Conservation (phyloP, 2,113 vertebrate species). For the Tursiops truncatus region DNA sequence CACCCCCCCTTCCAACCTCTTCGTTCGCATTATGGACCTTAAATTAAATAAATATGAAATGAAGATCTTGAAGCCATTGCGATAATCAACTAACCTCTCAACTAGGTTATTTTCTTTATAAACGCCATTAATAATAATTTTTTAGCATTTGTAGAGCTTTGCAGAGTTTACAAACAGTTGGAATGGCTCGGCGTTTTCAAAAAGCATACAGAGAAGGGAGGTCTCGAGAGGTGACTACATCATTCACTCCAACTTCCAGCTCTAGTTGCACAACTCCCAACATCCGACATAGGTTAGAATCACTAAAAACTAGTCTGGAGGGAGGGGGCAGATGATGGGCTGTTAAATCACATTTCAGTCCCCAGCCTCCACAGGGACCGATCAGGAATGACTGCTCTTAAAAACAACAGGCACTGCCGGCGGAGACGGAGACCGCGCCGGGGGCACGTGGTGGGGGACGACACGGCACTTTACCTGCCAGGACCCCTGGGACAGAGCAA, state of each 20-base stretch:
- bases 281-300: not conserved
- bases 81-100: not conserved
- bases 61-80: not conserved
- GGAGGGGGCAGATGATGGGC: not conserved
- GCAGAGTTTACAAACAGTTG: not conserved
- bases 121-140: not conserved
- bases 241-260: not conserved
- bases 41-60: constrained; percentile 35
- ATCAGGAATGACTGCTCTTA: not conserved
- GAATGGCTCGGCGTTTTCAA: not conserved
- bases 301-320: not conserved
- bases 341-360: not conserved
- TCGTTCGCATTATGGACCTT: not conserved
- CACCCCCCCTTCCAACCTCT: not conserved
- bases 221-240: not conserved
- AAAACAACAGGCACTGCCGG: not conserved
- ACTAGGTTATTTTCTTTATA: not conserved
- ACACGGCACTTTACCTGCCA: not conserved
- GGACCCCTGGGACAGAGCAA: not conserved
- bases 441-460: not conserved
- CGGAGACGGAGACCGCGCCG: not conserved
- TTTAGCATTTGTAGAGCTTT: not conserved
- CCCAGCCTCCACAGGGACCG: not conserved
- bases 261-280: not conserved
- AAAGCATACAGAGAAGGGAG: not conserved